These are phyloP conservation scores for Petrolisthes cinctipes DNA, from an alignment of 2,888 invertebrate species.

Conservation along the genomic window DNA sequence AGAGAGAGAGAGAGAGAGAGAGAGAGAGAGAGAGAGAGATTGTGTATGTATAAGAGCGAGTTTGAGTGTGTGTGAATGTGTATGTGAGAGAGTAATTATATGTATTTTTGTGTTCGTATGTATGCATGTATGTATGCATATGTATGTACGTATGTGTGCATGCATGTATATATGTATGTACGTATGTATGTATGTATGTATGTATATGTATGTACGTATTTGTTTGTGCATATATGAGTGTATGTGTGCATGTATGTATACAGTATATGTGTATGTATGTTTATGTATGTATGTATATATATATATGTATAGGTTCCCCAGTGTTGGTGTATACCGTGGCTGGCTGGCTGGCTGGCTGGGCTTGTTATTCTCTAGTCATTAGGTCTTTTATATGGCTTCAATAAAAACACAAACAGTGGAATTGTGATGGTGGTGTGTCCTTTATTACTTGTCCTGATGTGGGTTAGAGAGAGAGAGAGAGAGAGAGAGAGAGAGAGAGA, in stretches of 20 bases:
- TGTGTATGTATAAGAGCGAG: no score
- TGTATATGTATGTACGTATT: slow-evolving; percentile 21
- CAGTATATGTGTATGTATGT: background rate
- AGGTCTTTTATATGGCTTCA: background rate
- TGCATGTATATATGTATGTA: slow-evolving; percentile 34
- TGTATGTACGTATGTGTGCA: slow-evolving; percentile 25
- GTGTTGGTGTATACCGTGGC: background rate
- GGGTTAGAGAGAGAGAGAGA: no score
- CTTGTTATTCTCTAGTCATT: background rate
- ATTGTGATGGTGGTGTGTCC: no score
- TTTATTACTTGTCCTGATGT: background rate
- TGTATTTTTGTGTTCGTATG: no score
- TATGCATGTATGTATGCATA: background rate
- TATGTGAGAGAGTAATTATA: no score
- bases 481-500: no score
- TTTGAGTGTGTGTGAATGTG: background rate
- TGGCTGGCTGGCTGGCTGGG: background rate
- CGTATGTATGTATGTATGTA: slow-evolving; percentile 31
- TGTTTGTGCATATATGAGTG: background rate
- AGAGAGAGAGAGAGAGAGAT: no score
- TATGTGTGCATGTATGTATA: slow-evolving; percentile 25
- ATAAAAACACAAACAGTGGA: no score
- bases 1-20: no score
- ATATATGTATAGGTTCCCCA: background rate
- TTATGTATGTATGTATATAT: background rate